Evolutionary conservation across 2,113 vertebrate genomes (phyloP).

Genomic region (Burhinus bistriatus): DNA sequence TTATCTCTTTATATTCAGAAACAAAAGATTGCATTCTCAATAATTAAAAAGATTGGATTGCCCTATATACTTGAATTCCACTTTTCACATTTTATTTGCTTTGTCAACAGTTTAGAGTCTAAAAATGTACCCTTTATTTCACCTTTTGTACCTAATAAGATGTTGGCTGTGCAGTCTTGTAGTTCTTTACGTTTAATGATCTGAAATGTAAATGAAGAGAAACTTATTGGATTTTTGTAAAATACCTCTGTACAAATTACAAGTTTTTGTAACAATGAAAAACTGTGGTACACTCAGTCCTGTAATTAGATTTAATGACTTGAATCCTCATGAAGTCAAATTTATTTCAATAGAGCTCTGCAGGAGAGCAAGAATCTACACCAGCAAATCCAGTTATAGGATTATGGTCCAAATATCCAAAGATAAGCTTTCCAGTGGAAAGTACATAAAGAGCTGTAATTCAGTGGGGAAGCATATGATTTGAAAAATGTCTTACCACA

Average conservation of each 20-base stretch:
- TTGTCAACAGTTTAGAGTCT: background rate
- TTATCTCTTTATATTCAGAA: conserved; percentile 5
- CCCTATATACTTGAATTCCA: background rate
- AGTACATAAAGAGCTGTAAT: background rate
- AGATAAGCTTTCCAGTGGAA: background rate
- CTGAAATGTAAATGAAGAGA: conserved; percentile 61
- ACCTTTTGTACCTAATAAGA: conserved; percentile 15
- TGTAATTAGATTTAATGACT: background rate
- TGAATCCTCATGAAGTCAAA: background rate
- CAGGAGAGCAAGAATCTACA: background rate
- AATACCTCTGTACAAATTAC: background rate
- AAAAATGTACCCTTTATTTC: background rate
- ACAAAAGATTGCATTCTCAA: background rate
- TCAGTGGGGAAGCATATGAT: background rate
- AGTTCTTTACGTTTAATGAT: conserved; percentile 70
- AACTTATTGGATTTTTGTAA: background rate
- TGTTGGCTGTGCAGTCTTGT: conserved; percentile 53
- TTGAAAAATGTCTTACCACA: background rate
- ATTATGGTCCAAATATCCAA: background rate
- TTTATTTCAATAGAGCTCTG: background rate
- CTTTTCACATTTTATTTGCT: conserved; percentile 10
- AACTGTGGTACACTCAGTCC: background rate
- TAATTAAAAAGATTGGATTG: background rate
- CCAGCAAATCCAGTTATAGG: background rate
- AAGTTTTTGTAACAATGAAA: background rate